Evolutionary conservation across 2,888 invertebrate species (phyloP).

Genomic region (Cetonia aurata): DNA sequence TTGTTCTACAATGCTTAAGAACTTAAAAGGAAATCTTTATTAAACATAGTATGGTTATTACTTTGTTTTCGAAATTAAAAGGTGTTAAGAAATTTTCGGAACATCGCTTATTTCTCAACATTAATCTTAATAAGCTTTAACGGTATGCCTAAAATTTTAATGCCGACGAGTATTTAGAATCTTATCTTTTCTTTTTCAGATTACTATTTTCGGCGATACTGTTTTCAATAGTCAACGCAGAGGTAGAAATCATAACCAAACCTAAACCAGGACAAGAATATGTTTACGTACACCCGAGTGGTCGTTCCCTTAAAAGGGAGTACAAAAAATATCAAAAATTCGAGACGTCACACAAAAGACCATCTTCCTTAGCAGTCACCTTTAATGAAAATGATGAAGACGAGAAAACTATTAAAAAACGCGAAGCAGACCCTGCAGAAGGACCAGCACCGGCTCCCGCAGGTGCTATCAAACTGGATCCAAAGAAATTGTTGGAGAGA

Average conservation of each 20-base stretch:
- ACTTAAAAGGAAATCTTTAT: too few relatives aligned
- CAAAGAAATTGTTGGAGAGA: conserved; percentile 60
- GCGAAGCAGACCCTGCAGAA: conserved; percentile 55
- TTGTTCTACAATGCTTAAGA: too few relatives aligned
- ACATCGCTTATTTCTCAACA: too few relatives aligned
- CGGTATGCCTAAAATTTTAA: too few relatives aligned
- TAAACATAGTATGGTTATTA: too few relatives aligned
- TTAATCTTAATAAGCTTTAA: too few relatives aligned
- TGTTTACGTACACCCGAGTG: conserved; percentile 71
- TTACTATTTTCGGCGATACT: conserved; percentile 52
- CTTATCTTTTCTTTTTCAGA: conserved; percentile 56
- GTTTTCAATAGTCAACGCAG: conserved; percentile 55
- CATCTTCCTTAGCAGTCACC: conserved; percentile 65
- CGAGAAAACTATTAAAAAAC: conserved; percentile 57
- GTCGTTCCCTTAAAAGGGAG: conserved; percentile 57
- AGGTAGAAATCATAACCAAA: conserved; percentile 74
- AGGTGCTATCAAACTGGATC: conserved; percentile 63
- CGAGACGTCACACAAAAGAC: conserved; percentile 81
- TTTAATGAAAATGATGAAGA: conserved; percentile 61
- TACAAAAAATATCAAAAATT: conserved; percentile 66
- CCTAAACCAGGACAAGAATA: conserved; percentile 77
- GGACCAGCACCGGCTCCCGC: conserved; percentile 63
- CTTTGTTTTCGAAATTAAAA: too few relatives aligned
- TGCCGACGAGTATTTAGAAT: too few relatives aligned
- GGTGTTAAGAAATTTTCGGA: too few relatives aligned